A percentile compares a stretch with the other conserved stretches of the same genome.
phyloP scores from a whole-genome alignment of 2,888 invertebrate species.

The Cyaniris semiargus region DNA sequence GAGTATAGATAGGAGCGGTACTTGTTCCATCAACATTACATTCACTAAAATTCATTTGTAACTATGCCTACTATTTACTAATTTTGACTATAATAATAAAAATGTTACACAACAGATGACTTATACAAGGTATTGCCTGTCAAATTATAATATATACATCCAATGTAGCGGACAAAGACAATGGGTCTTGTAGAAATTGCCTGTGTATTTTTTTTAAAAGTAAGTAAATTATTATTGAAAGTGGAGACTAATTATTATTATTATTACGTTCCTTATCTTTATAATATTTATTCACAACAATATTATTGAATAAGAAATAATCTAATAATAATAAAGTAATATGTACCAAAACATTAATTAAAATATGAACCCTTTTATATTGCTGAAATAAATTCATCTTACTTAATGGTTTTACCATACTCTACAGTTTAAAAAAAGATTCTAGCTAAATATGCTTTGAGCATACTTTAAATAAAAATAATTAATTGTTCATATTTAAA shows the following conservation, averaged over 20 bases:
- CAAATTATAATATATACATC: background rate
- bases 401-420: slow-evolving; percentile 7
- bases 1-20: background rate
- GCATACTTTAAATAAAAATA: background rate
- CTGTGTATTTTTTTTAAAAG: too few relatives aligned
- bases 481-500: background rate
- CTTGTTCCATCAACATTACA: background rate
- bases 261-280: too few relatives aligned
- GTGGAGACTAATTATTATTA: too few relatives aligned
- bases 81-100: too few relatives aligned
- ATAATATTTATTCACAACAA: background rate
- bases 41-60: too few relatives aligned
- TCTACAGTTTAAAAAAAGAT: background rate
- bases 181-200: too few relatives aligned
- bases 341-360: background rate
- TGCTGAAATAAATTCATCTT: background rate
- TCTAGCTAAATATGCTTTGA: slow-evolving; percentile 3
- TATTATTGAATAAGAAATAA: background rate
- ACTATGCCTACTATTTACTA: too few relatives aligned
- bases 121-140: background rate
- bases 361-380: background rate
- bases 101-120: background rate
- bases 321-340: background rate
- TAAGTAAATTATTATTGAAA: too few relatives aligned
- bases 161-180: too few relatives aligned